Conservation (phyloP, 2,888 invertebrate species). For the Bombylius discolor region DNA sequence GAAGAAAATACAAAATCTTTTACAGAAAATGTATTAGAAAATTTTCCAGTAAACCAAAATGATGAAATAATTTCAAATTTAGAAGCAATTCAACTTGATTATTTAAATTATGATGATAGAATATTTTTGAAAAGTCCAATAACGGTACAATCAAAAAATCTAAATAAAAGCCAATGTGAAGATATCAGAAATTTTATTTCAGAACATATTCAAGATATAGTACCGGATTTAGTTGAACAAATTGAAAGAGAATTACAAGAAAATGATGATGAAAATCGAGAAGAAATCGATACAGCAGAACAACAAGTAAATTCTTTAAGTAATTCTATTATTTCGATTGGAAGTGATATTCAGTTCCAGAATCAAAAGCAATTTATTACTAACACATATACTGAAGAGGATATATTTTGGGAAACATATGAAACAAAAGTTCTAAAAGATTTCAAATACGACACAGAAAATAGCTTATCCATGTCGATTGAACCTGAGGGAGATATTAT, state of each 20-base stretch:
- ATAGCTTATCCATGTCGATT: constrained; percentile 19
- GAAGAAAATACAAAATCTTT: constrained; percentile 27
- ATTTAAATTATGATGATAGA: constrained; percentile 19
- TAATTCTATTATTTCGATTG: too few species aligned
- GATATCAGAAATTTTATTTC: constrained; percentile 35
- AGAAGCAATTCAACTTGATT: constrained; percentile 17
- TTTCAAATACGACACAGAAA: constrained; percentile 20
- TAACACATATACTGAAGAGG: too few species aligned
- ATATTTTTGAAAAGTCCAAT: constrained; percentile 35
- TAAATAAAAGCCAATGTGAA: constrained; percentile 13
- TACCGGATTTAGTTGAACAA: constrained; percentile 34
- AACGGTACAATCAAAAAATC: constrained; percentile 10
- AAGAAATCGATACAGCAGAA: background rate
- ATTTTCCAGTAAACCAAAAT: constrained; percentile 13
- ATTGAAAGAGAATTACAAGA: constrained; percentile 31
- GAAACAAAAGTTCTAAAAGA: constrained; percentile 25
- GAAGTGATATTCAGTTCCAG: too few species aligned
- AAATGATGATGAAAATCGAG: constrained; percentile 7
- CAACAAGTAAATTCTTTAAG: too few species aligned
- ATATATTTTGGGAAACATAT: constrained; percentile 2
- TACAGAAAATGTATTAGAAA: constrained; percentile 30
- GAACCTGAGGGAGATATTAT: constrained; percentile 18
- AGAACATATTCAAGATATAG: constrained; percentile 36
- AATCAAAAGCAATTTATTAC: too few species aligned
- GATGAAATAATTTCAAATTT: background rate